Percentiles rank a stretch among this genome's conserved stretches.
These are phyloP conservation scores for Muscicapa adusta DNA, from an alignment of 2,113 vertebrate genomes.

Conservation along the genomic window DNA sequence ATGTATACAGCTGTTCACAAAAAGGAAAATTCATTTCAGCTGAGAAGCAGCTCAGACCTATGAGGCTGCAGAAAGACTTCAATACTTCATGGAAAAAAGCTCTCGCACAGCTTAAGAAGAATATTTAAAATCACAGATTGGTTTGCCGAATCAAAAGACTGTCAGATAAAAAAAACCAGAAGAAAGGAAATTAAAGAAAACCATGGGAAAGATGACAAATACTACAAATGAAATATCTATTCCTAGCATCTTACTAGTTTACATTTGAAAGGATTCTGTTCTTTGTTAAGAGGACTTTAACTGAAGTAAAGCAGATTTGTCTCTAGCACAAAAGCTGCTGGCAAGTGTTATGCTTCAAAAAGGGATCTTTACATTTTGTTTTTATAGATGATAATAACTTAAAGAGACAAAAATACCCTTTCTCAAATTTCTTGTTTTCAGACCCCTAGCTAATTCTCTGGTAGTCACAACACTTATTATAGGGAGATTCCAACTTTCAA, in stretches of 20 bases:
- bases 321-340: slow-evolving; percentile 34
- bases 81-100: not conserved
- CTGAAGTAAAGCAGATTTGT: slow-evolving; percentile 54
- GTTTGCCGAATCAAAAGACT: not conserved
- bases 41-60: not conserved
- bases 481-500: not conserved
- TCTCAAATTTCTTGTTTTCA: slow-evolving; percentile 3
- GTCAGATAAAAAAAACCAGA: not conserved
- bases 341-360: slow-evolving; percentile 39
- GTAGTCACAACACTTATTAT: not conserved
- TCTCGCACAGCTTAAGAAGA: not conserved
- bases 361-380: slow-evolving; percentile 33
- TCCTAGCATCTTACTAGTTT: slow-evolving; percentile 47
- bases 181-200: not conserved
- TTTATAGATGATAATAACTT: slow-evolving; percentile 40
- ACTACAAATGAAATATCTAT: slow-evolving; percentile 21
- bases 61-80: not conserved
- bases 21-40: not conserved
- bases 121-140: not conserved
- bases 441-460: not conserved
- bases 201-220: not conserved
- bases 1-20: not conserved
- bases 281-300: slow-evolving; percentile 51
- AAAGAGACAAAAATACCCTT: slow-evolving; percentile 26
- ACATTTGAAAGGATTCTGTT: slow-evolving; percentile 57